phyloP scores from a whole-genome alignment of 2,113 vertebrate genomes.

The Okapia johnstoni region DNA sequence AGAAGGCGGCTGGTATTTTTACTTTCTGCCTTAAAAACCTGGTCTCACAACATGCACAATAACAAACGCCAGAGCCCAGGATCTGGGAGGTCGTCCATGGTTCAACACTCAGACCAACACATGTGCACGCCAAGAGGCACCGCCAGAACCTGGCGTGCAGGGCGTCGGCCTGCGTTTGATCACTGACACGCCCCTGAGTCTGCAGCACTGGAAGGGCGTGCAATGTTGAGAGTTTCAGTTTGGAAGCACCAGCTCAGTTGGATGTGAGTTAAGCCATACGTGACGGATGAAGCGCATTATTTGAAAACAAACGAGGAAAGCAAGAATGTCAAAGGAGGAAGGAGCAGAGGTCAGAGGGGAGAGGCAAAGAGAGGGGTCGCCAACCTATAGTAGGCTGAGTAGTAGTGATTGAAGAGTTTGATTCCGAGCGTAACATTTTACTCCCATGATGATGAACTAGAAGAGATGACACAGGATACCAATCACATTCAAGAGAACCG shows the following conservation, averaged over 20 bases:
- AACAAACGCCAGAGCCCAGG: constrained; percentile 78
- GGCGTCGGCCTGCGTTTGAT: constrained; percentile 73
- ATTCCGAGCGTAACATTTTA: constrained; percentile 99
- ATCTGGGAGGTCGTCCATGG: constrained; percentile 63
- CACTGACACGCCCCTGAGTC: constrained; percentile 58
- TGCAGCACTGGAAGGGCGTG: constrained; percentile 68
- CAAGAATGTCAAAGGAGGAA: constrained; percentile 76
- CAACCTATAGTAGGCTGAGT: constrained; percentile 99
- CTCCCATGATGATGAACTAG: constrained; percentile 99
- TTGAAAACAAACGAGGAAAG: constrained; percentile 75
- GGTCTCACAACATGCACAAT: constrained; percentile 79
- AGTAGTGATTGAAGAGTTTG: constrained; percentile 99
- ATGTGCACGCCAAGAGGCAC: constrained; percentile 67
- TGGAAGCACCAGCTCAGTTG: constrained; percentile 81
- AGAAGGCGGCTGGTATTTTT: constrained; percentile 77
- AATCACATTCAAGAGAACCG: constrained; percentile 87
- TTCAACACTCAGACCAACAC: constrained; percentile 74
- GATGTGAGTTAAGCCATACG: constrained; percentile 82
- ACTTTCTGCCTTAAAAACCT: constrained; percentile 68
- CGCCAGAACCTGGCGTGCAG: constrained; percentile 65
- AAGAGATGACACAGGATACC: constrained; percentile 93
- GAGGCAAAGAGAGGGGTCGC: constrained; percentile 95
- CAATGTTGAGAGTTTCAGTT: constrained; percentile 61
- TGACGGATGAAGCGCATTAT: constrained; percentile 75
- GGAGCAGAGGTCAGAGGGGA: constrained; percentile 74